Evolutionary conservation across 2,113 vertebrate species (phyloP), one percentile per base, ranked within the genome.

Genomic region (Maccullochella peelii): DNA sequence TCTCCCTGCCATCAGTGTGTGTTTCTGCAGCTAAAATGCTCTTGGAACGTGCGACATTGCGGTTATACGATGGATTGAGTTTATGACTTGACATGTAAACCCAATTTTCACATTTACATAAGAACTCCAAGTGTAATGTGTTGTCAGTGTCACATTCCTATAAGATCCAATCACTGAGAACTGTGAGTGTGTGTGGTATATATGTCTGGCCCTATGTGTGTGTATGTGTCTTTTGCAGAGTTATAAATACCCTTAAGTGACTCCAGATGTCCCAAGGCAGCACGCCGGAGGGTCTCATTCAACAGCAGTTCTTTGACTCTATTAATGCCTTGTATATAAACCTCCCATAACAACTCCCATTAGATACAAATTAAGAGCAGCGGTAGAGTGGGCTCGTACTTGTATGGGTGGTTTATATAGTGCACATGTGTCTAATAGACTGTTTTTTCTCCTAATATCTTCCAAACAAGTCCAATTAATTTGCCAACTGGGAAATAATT

Each of bases 321-420:
- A 90, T 93, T 94, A 95, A 94, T 93, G 86, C 67, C 87, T 79
- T 87, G 73, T 94, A 89, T 93, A 92, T 93, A 91, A 94, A 95
- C 90, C 92, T 93, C 82, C 77, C 59, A 77, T 93, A 92, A 93
- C 77, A 79, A 90, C 82, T 90, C 87, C 83, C 90, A 89, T 91
- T 92, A 91, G 85, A 91, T 80, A 78, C 86, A 79, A 88, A 93
- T 93, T 89, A 88, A 83, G 78, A 83, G 69, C 8, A 27, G 87
- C 82, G 66, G 78, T 47, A 66, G 85, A 69, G 74, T 20, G 25
- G 71, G 52, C 54, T 76, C 8, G 3, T 58, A 42, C 77, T 79
- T 76, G 73, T 86, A 85, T 82, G 83, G 83, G 88, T 76, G 82
- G 65, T 68, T 30, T 70, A 77, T 15, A 73, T 52, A 79, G 52